phyloP scores from a whole-genome alignment of 2,888 invertebrate species.

The Yponomeuta malinellus region DNA sequence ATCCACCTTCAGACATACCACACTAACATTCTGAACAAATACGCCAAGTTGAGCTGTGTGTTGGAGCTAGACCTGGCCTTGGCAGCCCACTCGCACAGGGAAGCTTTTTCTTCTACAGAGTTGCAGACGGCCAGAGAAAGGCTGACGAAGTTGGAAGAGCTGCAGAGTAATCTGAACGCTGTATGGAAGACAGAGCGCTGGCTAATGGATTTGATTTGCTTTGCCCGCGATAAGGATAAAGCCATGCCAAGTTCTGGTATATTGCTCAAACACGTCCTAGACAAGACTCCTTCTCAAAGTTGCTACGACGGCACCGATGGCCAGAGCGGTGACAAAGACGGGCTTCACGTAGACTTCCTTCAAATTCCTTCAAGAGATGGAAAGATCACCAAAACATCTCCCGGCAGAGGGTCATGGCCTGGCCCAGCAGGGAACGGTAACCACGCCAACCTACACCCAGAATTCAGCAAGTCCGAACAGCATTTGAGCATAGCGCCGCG shows the following conservation, averaged over 20 bases:
- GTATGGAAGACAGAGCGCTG: constrained; percentile 97
- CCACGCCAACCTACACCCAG: constrained; percentile 75
- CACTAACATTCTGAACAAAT: constrained; percentile 90
- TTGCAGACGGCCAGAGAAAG: constrained; percentile 90
- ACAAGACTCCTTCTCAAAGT: constrained; percentile 46
- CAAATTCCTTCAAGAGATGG: constrained; percentile 83
- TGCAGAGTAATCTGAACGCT: constrained; percentile 89
- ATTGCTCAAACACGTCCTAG: constrained; percentile 59
- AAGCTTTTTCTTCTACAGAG: constrained; percentile 95
- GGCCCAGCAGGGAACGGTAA: constrained; percentile 81
- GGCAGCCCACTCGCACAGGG: constrained; percentile 94
- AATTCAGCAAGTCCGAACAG: constrained; percentile 91
- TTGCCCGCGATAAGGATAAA: constrained; percentile 86
- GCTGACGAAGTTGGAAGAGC: constrained; percentile 85
- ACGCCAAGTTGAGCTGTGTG: constrained; percentile 94
- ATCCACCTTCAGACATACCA: constrained; percentile 97
- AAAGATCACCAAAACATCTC: constrained; percentile 84
- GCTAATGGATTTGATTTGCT: constrained; percentile 96
- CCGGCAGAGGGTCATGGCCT: constrained; percentile 90
- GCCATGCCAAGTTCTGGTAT: constrained; percentile 63
- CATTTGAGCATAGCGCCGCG: constrained; percentile 76
- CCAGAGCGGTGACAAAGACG: constrained; percentile 65
- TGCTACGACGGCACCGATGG: constrained; percentile 46
- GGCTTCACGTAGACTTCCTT: constrained; percentile 66
- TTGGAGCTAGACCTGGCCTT: constrained; percentile 93